These are phyloP conservation scores for Antennarius maculatus DNA, from an alignment of 2,797 vertebrate genomes.

Conservation along the genomic window DNA sequence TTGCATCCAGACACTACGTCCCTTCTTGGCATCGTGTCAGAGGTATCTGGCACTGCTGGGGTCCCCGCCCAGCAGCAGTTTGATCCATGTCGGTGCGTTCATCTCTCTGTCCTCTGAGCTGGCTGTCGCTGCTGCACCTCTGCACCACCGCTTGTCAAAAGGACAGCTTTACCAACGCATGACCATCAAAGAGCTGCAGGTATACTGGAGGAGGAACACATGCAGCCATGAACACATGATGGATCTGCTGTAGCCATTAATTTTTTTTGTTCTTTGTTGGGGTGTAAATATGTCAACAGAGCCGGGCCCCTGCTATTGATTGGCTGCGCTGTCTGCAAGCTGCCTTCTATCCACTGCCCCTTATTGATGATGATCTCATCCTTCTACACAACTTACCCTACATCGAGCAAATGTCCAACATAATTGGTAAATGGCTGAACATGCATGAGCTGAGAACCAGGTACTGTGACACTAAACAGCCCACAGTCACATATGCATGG, in stretches of 20 bases:
- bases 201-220: slow-evolving; percentile 1
- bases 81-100: slow-evolving; percentile 80
- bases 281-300: slow-evolving; percentile 69
- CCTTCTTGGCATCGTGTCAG: slow-evolving; percentile 53
- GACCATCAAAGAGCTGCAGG: slow-evolving; percentile 82
- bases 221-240: background rate
- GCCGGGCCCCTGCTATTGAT: slow-evolving; percentile 86
- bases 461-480: slow-evolving; percentile 57
- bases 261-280: background rate
- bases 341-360: slow-evolving; percentile 80
- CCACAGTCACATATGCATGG: background rate
- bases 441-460: slow-evolving; percentile 59
- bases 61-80: slow-evolving; percentile 67
- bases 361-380: slow-evolving; percentile 83
- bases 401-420: slow-evolving; percentile 86
- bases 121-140: slow-evolving; percentile 77
- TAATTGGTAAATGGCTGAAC: slow-evolving; percentile 70
- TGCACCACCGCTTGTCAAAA: slow-evolving; percentile 73
- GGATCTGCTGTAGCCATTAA: background rate
- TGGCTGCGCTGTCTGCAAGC: slow-evolving; percentile 89
- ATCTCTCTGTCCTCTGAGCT: slow-evolving; percentile 78
- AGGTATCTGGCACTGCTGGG: slow-evolving; percentile 82
- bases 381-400: slow-evolving; percentile 90
- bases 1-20: slow-evolving; percentile 65
- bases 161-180: slow-evolving; percentile 83